Evolutionary conservation across 2,888 invertebrate genomes (phyloP), one percentile per base, ranked within the genome.

Genomic region (Scaptomyza polygonia): DNA sequence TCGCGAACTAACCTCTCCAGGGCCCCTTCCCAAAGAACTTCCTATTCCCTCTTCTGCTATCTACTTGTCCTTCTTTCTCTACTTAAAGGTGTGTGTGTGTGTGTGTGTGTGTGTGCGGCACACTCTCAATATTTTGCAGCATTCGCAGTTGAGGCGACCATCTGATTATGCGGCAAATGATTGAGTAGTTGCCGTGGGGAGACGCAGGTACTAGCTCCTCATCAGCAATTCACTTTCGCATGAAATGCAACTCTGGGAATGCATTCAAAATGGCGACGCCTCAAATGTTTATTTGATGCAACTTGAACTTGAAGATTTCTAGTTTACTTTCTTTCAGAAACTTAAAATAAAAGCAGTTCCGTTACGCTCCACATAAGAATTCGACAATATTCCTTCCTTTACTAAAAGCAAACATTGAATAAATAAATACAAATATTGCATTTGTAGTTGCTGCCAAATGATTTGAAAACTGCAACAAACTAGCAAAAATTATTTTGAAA

Each of bases 111-210:
- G 53, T 48, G 42, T 49, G 57, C 30, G 48, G 9, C 63, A 58
- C 81, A 72, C 78, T 70, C 65, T 81, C 78, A 81, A 72, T 84
- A 86, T 86, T 83, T 83, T 59, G 57, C 74, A 64, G 63, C 51
- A 59, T 58, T 59, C 30, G 34, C 52, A 36, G 54, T 53, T 9
- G 55, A 61, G 61, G 48, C 71, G 72, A 62, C 70, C 75, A 85
- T 67, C 70, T 82, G 83, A 85, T 83, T 87, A 79, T 77, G 62
- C 72, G 52, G 52, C 73, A 67, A 76, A 76, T 76, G 78, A 87
- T 86, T 85, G 77, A 75, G 68, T 66, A 69, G 64, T 58, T 62
- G 55, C 36, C 16, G 11, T 5, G 18, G 12, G 18, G 5, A 0
- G 16, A 9, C 1, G 16, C 5, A 25, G 12, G 29, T 8, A 6